Evolutionary conservation across 2,797 vertebrate genomes (phyloP).

Genomic region (Spinus olivaceus): DNA sequence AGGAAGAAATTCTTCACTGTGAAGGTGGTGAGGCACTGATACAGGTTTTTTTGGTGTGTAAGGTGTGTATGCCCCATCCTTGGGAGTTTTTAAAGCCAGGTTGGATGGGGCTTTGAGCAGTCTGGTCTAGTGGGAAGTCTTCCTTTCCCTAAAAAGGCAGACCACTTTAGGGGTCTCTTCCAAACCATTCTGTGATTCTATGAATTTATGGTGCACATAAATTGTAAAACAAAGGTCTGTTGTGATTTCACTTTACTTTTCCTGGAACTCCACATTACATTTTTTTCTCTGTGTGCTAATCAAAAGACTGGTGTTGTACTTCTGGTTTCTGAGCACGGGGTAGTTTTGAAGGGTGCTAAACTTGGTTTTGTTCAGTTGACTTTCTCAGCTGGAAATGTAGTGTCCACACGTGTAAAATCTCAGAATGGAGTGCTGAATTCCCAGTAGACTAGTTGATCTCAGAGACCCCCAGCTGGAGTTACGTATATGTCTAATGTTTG

Average conservation of each 20-base stretch:
- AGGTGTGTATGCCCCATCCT: neutral
- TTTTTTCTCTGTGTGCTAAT: neutral
- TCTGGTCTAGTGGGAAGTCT: neutral
- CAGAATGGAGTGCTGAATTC: neutral
- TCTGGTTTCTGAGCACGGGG: neutral
- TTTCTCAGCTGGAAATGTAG: neutral
- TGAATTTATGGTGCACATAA: neutral
- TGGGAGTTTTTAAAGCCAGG: neutral
- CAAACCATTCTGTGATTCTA: neutral
- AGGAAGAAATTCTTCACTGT: neutral
- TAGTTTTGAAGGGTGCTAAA: neutral
- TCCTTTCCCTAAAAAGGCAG: neutral
- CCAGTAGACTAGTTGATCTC: neutral
- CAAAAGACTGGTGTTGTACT: neutral
- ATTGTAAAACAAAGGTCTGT: neutral
- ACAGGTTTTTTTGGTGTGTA: neutral
- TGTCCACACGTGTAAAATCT: fast-evolving
- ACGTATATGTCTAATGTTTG: neutral
- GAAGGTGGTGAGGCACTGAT: neutral
- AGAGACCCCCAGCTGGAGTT: neutral
- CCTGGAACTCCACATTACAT: neutral
- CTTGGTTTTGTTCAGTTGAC: neutral
- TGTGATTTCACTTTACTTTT: neutral
- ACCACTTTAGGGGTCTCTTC: neutral
- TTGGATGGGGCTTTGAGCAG: neutral